A percentile compares a stretch with the other conserved stretches of the same genome.
These are phyloP conservation scores for Amphiprion percula DNA, from an alignment of 2,113 vertebrate genomes.

Conservation along the genomic window DNA sequence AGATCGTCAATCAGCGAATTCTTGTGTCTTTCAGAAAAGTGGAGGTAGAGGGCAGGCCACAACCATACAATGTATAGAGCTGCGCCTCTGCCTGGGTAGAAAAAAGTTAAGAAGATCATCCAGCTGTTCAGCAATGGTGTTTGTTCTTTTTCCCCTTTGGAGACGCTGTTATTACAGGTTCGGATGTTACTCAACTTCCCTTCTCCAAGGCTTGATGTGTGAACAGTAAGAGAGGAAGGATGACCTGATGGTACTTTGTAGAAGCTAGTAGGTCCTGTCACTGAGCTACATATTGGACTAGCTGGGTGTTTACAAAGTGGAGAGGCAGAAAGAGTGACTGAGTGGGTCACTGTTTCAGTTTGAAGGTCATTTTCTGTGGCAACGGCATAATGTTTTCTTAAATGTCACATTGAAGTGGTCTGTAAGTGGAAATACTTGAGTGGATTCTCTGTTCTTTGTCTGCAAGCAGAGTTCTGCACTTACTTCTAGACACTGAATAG, in stretches of 20 bases:
- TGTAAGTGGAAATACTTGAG: conserved; percentile 42
- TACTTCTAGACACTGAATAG: neutral
- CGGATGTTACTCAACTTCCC: conserved; percentile 1
- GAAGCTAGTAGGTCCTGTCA: neutral
- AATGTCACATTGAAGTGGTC: conserved; percentile 46
- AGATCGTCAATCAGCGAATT: conserved; percentile 67
- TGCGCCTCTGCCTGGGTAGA: conserved; percentile 25
- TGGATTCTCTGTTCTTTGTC: conserved; percentile 2
- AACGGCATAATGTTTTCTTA: conserved; percentile 9
- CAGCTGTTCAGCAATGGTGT: conserved; percentile 43
- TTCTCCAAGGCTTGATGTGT: neutral
- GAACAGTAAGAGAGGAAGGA: conserved; percentile 18
- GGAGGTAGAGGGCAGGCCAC: conserved; percentile 39
- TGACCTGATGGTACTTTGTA: neutral
- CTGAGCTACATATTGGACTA: neutral
- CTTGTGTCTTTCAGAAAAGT: conserved; percentile 27
- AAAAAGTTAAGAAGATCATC: conserved; percentile 41
- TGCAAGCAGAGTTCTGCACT: neutral
- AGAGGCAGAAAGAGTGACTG: neutral
- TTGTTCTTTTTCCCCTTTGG: neutral
- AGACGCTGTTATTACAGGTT: conserved; percentile 5
- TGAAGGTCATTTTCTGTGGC: neutral
- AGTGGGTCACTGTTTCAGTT: neutral
- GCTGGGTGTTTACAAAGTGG: conserved; percentile 9
- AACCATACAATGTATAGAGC: conserved; percentile 6